Percentiles rank a stretch among this genome's conserved stretches.
Evolutionary conservation across 1,140 invertebrate species (phyloP).

Genomic region (Drosophila orosa): DNA sequence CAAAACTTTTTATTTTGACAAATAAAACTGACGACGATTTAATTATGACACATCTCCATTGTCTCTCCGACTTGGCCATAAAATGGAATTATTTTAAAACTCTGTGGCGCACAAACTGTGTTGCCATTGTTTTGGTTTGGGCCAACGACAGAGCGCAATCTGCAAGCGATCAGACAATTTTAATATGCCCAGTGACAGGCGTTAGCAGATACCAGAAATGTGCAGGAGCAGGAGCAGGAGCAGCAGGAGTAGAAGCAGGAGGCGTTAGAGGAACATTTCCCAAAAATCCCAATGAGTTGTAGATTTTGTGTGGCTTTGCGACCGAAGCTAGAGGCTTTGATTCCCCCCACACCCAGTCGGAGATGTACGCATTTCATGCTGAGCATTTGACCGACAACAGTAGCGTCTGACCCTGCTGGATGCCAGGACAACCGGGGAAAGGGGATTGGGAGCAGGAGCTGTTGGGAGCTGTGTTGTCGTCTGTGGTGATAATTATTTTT

Average conservation of each 20-base stretch:
- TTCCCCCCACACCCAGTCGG: conserved; percentile 14
- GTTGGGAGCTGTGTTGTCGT: conserved; percentile 63
- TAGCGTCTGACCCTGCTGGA: conserved; percentile 34
- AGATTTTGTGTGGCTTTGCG: conserved; percentile 54
- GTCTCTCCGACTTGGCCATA: conserved; percentile 39
- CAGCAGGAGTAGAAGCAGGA: not conserved
- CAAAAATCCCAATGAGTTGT: conserved; percentile 51
- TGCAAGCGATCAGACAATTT: conserved; percentile 76
- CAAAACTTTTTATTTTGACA: conserved; percentile 60
- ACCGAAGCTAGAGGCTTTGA: conserved; percentile 19
- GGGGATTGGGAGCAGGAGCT: conserved; percentile 2
- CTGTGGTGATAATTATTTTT: conserved; percentile 81
- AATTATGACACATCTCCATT: conserved; percentile 65
- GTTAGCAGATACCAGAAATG: conserved; percentile 48
- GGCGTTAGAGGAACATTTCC: conserved; percentile 12
- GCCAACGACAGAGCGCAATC: conserved; percentile 54
- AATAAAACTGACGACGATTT: conserved; percentile 77
- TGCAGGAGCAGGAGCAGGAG: not conserved
- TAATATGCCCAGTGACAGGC: conserved; percentile 74
- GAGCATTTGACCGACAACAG: conserved; percentile 67
- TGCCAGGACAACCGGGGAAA: conserved; percentile 1
- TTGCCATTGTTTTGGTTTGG: conserved; percentile 19
- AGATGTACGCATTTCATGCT: conserved; percentile 30
- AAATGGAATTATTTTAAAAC: conserved; percentile 73
- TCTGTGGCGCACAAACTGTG: conserved; percentile 42